phyloP scores from a whole-genome alignment of 1,140 invertebrate genomes.

The Papilio dardanus region DNA sequence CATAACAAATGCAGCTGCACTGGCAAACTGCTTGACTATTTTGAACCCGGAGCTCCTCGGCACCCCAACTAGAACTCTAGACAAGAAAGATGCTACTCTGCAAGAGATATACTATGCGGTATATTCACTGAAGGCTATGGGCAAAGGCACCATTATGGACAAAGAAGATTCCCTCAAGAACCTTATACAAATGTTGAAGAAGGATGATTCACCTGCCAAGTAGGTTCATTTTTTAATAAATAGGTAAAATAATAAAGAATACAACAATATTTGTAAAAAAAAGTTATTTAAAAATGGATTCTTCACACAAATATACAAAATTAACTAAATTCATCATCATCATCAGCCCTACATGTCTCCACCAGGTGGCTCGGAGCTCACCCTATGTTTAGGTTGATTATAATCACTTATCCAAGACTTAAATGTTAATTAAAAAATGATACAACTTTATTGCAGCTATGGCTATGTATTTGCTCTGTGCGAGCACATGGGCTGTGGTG shows the following conservation, averaged over 20 bases:
- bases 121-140: slow-evolving; percentile 71
- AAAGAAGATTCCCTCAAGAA: slow-evolving; percentile 85
- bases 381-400: too few relatives aligned
- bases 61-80: slow-evolving; percentile 57
- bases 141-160: slow-evolving; percentile 69
- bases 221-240: slow-evolving; percentile 70
- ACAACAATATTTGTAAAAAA: too few relatives aligned
- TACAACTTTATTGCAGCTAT: slow-evolving; percentile 82
- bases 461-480: slow-evolving; percentile 93
- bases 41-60: slow-evolving; percentile 65
- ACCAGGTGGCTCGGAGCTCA: too few relatives aligned
- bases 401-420: too few relatives aligned
- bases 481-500: slow-evolving; percentile 85
- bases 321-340: too few relatives aligned
- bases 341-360: too few relatives aligned
- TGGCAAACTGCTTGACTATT: slow-evolving; percentile 68
- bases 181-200: slow-evolving; percentile 87
- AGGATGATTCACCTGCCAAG: slow-evolving; percentile 89
- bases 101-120: slow-evolving; percentile 74
- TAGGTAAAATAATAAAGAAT: too few relatives aligned
- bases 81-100: slow-evolving; percentile 69
- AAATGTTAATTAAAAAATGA: too few relatives aligned
- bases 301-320: too few relatives aligned
- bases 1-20: slow-evolving; percentile 65
- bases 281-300: too few relatives aligned